Percentiles rank a stretch among this genome's conserved stretches.
Conservation (phyloP, 2,797 vertebrate genomes). For the Huso huso region DNA sequence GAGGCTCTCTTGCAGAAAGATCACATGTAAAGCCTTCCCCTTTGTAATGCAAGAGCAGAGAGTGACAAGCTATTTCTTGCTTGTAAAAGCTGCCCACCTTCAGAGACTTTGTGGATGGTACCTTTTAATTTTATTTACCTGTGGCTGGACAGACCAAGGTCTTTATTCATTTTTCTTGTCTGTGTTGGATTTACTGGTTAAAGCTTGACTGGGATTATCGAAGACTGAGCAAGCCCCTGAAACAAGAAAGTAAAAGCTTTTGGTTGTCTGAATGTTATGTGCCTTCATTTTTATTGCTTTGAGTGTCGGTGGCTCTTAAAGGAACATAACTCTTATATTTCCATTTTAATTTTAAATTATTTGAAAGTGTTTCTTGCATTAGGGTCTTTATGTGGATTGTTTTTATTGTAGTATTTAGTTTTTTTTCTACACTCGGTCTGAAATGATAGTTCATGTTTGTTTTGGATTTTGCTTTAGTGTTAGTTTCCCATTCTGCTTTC, state of each 20-base stretch:
- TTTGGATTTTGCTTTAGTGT: too few relatives aligned
- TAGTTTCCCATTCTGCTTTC: too few relatives aligned
- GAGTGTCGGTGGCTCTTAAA: conserved; percentile 49
- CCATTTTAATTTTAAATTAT: conserved; percentile 9
- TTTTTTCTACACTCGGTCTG: too few relatives aligned
- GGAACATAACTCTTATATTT: conserved; percentile 32
- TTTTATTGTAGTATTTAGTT: too few relatives aligned
- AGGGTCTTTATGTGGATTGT: too few relatives aligned
- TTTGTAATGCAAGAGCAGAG: conserved; percentile 80
- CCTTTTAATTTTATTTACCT: conserved; percentile 42
- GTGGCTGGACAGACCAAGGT: conserved; percentile 46
- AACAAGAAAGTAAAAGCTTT: conserved; percentile 73
- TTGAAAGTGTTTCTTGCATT: too few relatives aligned
- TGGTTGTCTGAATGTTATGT: conserved; percentile 64
- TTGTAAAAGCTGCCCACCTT: conserved; percentile 50
- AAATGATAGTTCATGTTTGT: too few relatives aligned
- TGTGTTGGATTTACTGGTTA: conserved; percentile 57
- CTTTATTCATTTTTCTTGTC: conserved; percentile 48
- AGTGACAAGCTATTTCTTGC: conserved; percentile 78
- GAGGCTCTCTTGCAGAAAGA: conserved; percentile 78
- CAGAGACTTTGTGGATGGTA: conserved; percentile 52
- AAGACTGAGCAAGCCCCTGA: conserved; percentile 55
- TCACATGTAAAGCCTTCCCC: conserved; percentile 83
- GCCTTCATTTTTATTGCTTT: conserved; percentile 50
- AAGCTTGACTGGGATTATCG: conserved; percentile 56